phyloP scores from a whole-genome alignment of 2,888 invertebrate genomes.

The Megamerina dolium region DNA sequence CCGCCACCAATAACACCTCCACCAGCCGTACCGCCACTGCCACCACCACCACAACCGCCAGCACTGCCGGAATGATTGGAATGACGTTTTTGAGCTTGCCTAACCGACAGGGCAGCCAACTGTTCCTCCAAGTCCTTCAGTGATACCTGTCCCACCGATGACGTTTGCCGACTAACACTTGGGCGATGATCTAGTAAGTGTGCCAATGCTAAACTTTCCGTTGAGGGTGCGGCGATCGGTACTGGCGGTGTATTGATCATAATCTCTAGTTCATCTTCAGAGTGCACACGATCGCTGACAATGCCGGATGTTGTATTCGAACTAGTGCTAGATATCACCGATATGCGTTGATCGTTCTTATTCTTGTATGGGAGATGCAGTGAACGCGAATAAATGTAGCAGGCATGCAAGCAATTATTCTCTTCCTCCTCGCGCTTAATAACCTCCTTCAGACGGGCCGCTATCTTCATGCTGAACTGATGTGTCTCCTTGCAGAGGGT shows the following conservation, averaged over 20 bases:
- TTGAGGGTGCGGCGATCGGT: conserved; percentile 68
- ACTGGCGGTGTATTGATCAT: conserved; percentile 76
- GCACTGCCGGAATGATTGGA: conserved; percentile 9
- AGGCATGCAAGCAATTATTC: conserved; percentile 61
- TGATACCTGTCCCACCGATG: conserved; percentile 51
- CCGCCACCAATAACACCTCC: too few species aligned
- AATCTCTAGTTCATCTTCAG: conserved; percentile 88
- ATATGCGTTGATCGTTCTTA: conserved; percentile 75
- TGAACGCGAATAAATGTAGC: conserved; percentile 66
- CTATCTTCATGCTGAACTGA: conserved; percentile 91
- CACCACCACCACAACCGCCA: too few species aligned
- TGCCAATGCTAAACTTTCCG: conserved; percentile 75
- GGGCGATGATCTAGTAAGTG: conserved; percentile 61
- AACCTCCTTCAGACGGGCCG: conserved; percentile 76
- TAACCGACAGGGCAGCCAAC: conserved; percentile 48
- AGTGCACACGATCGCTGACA: conserved; percentile 90
- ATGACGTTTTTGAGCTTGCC: conserved; percentile 28
- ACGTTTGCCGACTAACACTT: conserved; percentile 54
- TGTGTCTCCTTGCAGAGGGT: conserved; percentile 87
- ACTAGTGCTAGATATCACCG: conserved; percentile 86
- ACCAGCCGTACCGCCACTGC: too few species aligned
- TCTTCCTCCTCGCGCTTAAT: conserved; percentile 78
- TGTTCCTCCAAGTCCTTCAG: conserved; percentile 50
- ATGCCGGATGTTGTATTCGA: conserved; percentile 97
- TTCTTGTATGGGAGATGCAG: conserved; percentile 60